phyloP scores from a whole-genome alignment of 2,888 invertebrate genomes.

The Plusia festucae region DNA sequence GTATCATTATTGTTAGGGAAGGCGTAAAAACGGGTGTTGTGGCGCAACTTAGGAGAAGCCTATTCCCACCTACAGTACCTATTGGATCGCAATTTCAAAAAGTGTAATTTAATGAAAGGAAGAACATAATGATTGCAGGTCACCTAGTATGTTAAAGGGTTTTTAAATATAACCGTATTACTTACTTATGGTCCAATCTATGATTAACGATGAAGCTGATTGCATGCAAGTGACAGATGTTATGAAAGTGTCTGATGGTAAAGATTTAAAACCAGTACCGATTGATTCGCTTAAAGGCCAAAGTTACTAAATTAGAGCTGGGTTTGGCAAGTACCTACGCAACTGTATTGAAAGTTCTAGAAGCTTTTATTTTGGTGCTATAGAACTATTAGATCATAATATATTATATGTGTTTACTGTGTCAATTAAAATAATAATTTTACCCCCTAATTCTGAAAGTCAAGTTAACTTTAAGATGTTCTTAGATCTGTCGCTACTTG shows the following conservation, averaged over 20 bases:
- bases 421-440: too few species aligned
- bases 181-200: slow-evolving; percentile 18
- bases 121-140: slow-evolving; percentile 27
- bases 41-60: too few species aligned
- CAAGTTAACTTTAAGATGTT: too few species aligned
- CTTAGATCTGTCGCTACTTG: too few species aligned
- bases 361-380: slow-evolving; percentile 18
- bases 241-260: slow-evolving; percentile 54
- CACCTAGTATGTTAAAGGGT: slow-evolving; percentile 23
- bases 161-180: slow-evolving; percentile 10
- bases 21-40: too few species aligned
- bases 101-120: too few species aligned
- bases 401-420: too few species aligned
- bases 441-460: too few species aligned
- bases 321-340: slow-evolving; percentile 50
- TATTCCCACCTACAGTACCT: too few species aligned
- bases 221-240: slow-evolving; percentile 52
- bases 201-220: slow-evolving; percentile 49
- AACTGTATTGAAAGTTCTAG: slow-evolving; percentile 40
- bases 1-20: too few species aligned
- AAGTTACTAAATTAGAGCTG: slow-evolving; percentile 51
- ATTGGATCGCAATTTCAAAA: too few species aligned
- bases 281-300: slow-evolving; percentile 54
- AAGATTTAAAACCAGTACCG: slow-evolving; percentile 56
- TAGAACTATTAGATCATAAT: slow-evolving; percentile 9